These are phyloP conservation scores for Vimba vimba DNA, from an alignment of 2,113 vertebrate genomes.

Conservation along the genomic window DNA sequence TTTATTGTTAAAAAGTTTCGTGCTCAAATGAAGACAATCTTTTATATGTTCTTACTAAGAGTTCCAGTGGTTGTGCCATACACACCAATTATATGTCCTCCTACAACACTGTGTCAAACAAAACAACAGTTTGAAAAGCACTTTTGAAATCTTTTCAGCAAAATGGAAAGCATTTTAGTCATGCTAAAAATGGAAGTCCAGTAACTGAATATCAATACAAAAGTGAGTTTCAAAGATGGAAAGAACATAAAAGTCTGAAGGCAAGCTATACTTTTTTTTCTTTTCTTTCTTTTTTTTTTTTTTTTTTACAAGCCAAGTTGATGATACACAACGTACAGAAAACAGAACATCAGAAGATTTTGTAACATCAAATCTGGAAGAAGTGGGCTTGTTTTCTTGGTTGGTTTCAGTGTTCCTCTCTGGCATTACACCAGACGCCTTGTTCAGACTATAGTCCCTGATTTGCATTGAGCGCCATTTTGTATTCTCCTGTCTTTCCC, in stretches of 20 bases:
- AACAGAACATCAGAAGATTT: conserved; percentile 63
- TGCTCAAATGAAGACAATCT: conserved; percentile 87
- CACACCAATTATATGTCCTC: conserved; percentile 79
- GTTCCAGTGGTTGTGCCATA: conserved; percentile 83
- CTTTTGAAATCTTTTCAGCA: conserved; percentile 73
- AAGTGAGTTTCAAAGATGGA: conserved; percentile 78
- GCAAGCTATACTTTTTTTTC: conserved; percentile 72
- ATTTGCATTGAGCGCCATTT: conserved; percentile 72
- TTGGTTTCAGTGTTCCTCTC: conserved; percentile 65
- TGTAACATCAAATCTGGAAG: conserved; percentile 73
- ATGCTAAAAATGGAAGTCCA: conserved; percentile 77
- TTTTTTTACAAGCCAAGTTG: conserved; percentile 79
- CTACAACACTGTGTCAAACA: conserved; percentile 79
- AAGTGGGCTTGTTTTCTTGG: conserved; percentile 64
- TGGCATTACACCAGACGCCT: conserved; percentile 70
- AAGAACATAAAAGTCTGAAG: conserved; percentile 75
- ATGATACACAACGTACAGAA: conserved; percentile 79
- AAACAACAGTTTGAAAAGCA: conserved; percentile 82
- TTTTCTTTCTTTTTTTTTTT: background rate
- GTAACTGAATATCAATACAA: conserved; percentile 75
- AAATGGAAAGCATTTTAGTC: conserved; percentile 71
- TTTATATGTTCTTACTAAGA: conserved; percentile 82
- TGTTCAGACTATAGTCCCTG: conserved; percentile 66
- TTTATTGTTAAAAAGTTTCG: conserved; percentile 86
- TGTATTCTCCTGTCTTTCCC: conserved; percentile 49